phyloP scores from a whole-genome alignment of 2,113 vertebrate species.

The Pseudorectes ferrugineus region DNA sequence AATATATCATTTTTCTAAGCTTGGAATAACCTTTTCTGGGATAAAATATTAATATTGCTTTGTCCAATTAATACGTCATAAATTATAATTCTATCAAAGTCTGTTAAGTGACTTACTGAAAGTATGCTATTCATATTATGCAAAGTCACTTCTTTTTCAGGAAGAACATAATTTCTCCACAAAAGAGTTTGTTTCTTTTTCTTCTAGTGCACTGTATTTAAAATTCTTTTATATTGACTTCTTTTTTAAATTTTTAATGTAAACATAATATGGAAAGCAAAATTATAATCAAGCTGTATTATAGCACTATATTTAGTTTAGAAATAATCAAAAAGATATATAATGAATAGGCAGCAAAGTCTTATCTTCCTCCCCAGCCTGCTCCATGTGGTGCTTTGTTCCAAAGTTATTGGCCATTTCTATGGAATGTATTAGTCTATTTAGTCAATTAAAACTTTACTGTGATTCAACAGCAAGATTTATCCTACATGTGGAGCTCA shows the following conservation, averaged over 20 bases:
- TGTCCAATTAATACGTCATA: not conserved
- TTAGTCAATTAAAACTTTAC: constrained; percentile 7
- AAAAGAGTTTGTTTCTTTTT: not conserved
- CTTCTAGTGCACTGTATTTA: not conserved
- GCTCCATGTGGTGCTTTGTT: not conserved
- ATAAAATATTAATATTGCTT: constrained; percentile 18
- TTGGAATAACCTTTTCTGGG: not conserved
- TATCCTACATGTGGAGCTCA: not conserved
- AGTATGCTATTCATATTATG: not conserved
- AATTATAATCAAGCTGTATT: not conserved
- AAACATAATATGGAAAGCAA: not conserved
- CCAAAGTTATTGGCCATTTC: not conserved
- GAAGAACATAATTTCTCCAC: not conserved
- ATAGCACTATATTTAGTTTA: not conserved
- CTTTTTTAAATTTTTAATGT: not conserved
- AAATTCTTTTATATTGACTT: not conserved
- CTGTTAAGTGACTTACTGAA: not conserved
- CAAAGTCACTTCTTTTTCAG: not conserved
- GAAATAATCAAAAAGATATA: constrained; percentile 30
- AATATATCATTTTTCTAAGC: not conserved
- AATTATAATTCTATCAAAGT: not conserved
- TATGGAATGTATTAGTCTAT: not conserved
- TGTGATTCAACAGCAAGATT: not conserved
- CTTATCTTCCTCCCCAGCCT: not conserved
- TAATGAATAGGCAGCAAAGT: not conserved